These are phyloP conservation scores for Iguana delicatissima DNA, from an alignment of 2,797 vertebrate species.

Conservation along the genomic window DNA sequence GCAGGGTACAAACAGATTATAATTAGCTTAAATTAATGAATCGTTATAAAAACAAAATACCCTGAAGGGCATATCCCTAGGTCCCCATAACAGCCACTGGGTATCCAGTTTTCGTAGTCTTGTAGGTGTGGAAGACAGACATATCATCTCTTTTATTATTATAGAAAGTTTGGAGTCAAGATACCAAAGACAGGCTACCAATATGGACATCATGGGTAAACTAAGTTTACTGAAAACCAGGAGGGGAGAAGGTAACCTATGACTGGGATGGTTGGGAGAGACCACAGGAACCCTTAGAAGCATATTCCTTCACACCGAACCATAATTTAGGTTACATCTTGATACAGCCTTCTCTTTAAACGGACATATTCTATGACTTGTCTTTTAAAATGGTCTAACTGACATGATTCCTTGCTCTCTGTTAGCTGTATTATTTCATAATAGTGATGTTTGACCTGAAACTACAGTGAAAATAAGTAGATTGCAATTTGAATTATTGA, in stretches of 20 bases:
- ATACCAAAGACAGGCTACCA: neutral
- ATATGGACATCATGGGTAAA: neutral
- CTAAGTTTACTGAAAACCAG: neutral
- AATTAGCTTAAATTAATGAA: neutral
- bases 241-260: neutral
- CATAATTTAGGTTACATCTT: neutral
- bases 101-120: neutral
- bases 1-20: neutral
- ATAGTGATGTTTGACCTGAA: conserved; percentile 62
- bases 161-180: neutral
- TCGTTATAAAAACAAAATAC: neutral
- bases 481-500: conserved; percentile 75
- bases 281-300: neutral
- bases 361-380: conserved; percentile 16
- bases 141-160: neutral
- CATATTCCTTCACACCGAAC: neutral
- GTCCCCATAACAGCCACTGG: neutral
- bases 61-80: neutral
- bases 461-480: conserved; percentile 67
- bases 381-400: conserved; percentile 24
- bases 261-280: neutral
- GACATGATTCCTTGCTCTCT: conserved; percentile 10
- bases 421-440: conserved; percentile 57
- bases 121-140: neutral
- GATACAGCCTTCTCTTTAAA: conserved; percentile 26